Evolutionary conservation across 2,888 invertebrate genomes (phyloP).

Genomic region (Eudasyphora cyanicolor): DNA sequence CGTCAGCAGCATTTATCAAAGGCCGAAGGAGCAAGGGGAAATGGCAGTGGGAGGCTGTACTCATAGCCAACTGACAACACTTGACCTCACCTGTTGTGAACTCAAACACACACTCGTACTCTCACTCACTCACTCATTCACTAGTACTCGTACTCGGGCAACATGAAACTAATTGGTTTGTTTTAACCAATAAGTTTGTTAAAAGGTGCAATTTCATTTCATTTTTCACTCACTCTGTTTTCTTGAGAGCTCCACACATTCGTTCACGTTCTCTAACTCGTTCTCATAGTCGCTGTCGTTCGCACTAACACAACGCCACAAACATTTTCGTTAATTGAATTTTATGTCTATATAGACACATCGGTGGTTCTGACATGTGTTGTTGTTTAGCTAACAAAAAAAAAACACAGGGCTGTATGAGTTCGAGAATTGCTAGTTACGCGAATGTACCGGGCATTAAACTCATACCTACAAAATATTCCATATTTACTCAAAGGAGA

Average conservation of each 20-base stretch:
- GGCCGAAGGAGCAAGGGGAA: too few relatives aligned
- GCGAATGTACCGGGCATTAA: background rate
- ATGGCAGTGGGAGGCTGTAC: too few relatives aligned
- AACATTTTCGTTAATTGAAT: slow-evolving; percentile 22
- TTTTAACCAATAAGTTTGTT: slow-evolving; percentile 33
- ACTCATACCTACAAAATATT: background rate
- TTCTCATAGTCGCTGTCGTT: too few relatives aligned
- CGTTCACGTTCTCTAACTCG: background rate
- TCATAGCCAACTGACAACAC: background rate
- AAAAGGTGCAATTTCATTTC: slow-evolving; percentile 22
- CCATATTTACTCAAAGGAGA: too few relatives aligned
- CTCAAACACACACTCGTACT: too few relatives aligned
- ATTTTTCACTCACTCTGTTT: slow-evolving; percentile 29
- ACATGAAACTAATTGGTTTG: slow-evolving; percentile 38
- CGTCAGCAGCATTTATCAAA: too few relatives aligned
- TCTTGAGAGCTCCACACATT: background rate
- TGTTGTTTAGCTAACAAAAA: too few relatives aligned
- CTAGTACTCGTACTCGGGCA: background rate
- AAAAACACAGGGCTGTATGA: too few relatives aligned
- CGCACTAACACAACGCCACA: too few relatives aligned
- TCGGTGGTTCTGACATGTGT: background rate
- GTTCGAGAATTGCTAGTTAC: background rate
- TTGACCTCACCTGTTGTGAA: background rate
- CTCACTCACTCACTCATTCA: too few relatives aligned
- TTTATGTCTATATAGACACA: slow-evolving; percentile 2